Base-by-base conservation (phyloP, 92 coral and sea anemone genomes). In the Chrysogorgia sp. region DNA sequence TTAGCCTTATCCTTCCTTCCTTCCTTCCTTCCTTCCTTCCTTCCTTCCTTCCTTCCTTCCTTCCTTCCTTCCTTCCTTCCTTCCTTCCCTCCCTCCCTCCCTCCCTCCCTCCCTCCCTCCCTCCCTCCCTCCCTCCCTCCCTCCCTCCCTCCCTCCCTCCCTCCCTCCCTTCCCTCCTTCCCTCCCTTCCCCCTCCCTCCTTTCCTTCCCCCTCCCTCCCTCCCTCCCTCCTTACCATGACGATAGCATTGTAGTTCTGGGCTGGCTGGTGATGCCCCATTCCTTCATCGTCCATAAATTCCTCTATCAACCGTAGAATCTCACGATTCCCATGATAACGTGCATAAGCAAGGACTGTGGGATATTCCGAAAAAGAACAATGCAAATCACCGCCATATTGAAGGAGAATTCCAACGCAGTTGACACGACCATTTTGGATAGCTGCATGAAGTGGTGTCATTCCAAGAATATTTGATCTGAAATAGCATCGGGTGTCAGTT, bases 361-460 rank as follows among this genome's bases (percentile, higher is more conserved):
- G 79, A 29, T 72, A 86, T 17, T 81, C 89, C 4, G 65, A 47
- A 10, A 82, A 79, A 12, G 83, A 53, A 12, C 75, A 53, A 50
- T 85, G 80, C 13, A 87, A 81, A 47, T 67, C 55, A 12, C 97
- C 93, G 28, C 97, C 97, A 28, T 94, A 74, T 34, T 86, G 87
- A 22, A 91, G 76, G 40, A 94, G 66, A 22, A 84, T 52, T 33
- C 85, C 94, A n/a, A 94, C 74, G 41, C 96, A 85, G 56, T 84
- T 83, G 29, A 87, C 78, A 48, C 85, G 88, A 31, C 83, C 85
- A 6, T 81, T 58, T n/a, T 83, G 65, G 53, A 92, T 91, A 19
- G 97, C 97, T 1, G 90, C 92, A 48, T 89, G 92, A 0, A 94
- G 74, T 0, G 98, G 96, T 9, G 97, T 87, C 64, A 80, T 84